phyloP scores from a whole-genome alignment of 2,797 vertebrate genomes.

The Craterocephalus amniculus region DNA sequence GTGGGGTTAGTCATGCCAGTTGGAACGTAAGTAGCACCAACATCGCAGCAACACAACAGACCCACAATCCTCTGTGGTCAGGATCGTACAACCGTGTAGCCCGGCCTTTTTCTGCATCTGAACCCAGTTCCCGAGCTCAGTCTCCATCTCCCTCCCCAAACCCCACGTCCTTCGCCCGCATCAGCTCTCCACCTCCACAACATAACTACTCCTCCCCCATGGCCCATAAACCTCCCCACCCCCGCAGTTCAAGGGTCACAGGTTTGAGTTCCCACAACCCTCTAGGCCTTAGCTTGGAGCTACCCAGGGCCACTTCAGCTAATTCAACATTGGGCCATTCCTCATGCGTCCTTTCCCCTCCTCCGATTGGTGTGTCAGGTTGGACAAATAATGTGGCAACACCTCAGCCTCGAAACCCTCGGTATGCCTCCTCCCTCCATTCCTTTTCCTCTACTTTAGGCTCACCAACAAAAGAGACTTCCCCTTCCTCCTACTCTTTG shows the following conservation, averaged over 20 bases:
- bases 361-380: slow-evolving; percentile 74
- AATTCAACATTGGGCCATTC: slow-evolving; percentile 40
- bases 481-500: slow-evolving; percentile 20
- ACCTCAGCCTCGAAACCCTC: slow-evolving; percentile 76
- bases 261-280: slow-evolving; percentile 75
- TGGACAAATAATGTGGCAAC: slow-evolving; percentile 70
- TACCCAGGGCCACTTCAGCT: slow-evolving; percentile 64
- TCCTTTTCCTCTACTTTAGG: slow-evolving; percentile 32
- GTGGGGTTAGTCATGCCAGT: slow-evolving; percentile 40
- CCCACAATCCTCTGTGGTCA: slow-evolving; percentile 55
- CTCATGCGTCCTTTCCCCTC: slow-evolving; percentile 76
- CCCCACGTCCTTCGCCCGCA: slow-evolving; percentile 51
- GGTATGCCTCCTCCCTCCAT: slow-evolving; percentile 24
- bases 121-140: slow-evolving; percentile 85
- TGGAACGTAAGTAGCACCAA: slow-evolving; percentile 10
- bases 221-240: slow-evolving; percentile 78
- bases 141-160: slow-evolving; percentile 71
- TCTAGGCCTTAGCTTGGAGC: slow-evolving; percentile 76
- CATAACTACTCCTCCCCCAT: slow-evolving; percentile 63
- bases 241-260: slow-evolving; percentile 54
- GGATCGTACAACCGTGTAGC: slow-evolving; percentile 80
- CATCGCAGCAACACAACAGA: slow-evolving; percentile 3
- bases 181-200: slow-evolving; percentile 75
- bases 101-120: slow-evolving; percentile 81
- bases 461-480: slow-evolving; percentile 19